Conservation (phyloP, 1,140 invertebrate species). For the Schmidtea mediterranea region DNA sequence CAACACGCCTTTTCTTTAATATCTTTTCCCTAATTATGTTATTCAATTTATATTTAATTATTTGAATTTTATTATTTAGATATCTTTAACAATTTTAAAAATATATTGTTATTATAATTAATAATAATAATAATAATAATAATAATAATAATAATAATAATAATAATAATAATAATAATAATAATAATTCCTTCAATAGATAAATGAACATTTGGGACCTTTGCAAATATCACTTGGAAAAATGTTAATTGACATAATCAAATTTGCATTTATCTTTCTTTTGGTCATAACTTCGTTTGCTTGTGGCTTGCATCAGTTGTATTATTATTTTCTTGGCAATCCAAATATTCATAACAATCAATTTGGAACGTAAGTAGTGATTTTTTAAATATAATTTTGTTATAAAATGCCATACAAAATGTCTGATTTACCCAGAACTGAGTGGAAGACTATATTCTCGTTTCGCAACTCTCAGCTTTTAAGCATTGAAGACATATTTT, state of each 20-base stretch:
- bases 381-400: too few relatives aligned
- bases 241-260: constrained; percentile 32
- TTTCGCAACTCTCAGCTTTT: too few relatives aligned
- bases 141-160: not conserved
- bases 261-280: constrained; percentile 32
- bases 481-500: too few relatives aligned
- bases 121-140: not conserved
- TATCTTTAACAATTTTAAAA: too few relatives aligned
- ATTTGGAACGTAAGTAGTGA: constrained; percentile 21
- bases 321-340: constrained; percentile 20
- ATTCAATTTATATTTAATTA: too few relatives aligned
- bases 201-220: constrained; percentile 28
- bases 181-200: constrained; percentile 14
- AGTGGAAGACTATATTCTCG: too few relatives aligned
- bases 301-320: constrained; percentile 31
- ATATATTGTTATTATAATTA: not conserved
- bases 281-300: constrained; percentile 30
- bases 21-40: too few relatives aligned
- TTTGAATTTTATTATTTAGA: too few relatives aligned
- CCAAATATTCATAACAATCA: constrained; percentile 10
- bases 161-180: not conserved
- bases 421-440: too few relatives aligned
- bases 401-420: too few relatives aligned
- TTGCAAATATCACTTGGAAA: constrained; percentile 31
- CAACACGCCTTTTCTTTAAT: too few relatives aligned